Evolutionary conservation across 2,113 vertebrate genomes (phyloP), one percentile per base, ranked within the genome.

Genomic region (Salvelinus fontinalis): DNA sequence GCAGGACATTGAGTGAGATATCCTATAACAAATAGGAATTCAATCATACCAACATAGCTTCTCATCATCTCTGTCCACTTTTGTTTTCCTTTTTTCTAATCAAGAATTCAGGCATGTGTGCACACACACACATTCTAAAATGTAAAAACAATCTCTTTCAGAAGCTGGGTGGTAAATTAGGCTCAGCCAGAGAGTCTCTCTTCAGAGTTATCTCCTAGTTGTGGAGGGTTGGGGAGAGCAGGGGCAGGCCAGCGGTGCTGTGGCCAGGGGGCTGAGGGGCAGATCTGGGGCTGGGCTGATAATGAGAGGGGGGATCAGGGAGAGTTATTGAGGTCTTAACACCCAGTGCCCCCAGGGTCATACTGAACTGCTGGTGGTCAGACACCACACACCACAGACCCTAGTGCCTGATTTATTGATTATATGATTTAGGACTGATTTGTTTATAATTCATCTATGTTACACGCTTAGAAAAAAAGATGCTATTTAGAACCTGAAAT

Each of bases 261-360:
- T 68, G 67, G 67, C 27, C 79, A 65, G 69, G 44, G 80, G 31
- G 75, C 76, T 81, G 29, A 29, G 29, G 18, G 67, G 14, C 29
- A 27, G 87, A 87, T 81, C 82, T 84, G 74, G 84, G 86, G 84
- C 74, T 49, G 82, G 81, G 81, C 77, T 91, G 88, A 91, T 91
- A 91, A 92, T 91, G 89, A 91, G 89, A 82, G 87, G 51, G 26
- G 87, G 91, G 91, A 91, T 92, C 86, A 92, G 90, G 89, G 86
- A 88, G 90, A 90, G 85, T 91, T 91, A 92, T 89, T 81, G 83
- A 81, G 90, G 88, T 91, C 90, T 91, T 92, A 90, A 89, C 89
- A 88, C 90, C 83, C 78, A 74, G 81, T 88, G 87, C 88, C 89
- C 59, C 81, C 78, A 29, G 71, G 90, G 90, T 91, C 88, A 90